Conservation (phyloP, 2,113 vertebrate species). For the Laticauda laticaudata region DNA sequence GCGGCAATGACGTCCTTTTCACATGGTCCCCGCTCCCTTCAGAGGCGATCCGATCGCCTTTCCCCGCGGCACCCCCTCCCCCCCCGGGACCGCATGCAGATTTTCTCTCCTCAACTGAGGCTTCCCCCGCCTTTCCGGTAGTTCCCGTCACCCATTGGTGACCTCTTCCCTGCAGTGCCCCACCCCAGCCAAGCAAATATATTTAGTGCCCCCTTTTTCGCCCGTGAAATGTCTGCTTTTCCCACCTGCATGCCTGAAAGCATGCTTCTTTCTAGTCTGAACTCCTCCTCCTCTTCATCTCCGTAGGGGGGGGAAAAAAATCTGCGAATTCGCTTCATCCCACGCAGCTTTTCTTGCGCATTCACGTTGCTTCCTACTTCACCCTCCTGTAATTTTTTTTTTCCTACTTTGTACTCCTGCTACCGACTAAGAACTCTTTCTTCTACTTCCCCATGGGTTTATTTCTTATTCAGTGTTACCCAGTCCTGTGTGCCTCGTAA, state of each 20-base stretch:
- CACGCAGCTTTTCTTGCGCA: conserved; percentile 16
- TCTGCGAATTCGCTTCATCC: conserved; percentile 1
- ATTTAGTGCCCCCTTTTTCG: not conserved
- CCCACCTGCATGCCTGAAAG: not conserved
- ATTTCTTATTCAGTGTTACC: not conserved
- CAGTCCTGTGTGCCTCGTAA: not conserved
- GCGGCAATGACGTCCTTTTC: not conserved
- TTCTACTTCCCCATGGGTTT: not conserved
- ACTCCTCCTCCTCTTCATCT: conserved; percentile 10
- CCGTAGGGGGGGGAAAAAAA: not conserved
- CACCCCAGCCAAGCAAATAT: not conserved
- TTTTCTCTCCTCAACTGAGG: not conserved
- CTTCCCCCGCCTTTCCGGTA: conserved; percentile 10
- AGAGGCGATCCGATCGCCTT: not conserved
- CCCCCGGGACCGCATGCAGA: not conserved
- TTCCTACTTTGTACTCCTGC: not conserved
- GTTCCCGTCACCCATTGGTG: conserved; percentile 17
- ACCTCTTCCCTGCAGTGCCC: conserved; percentile 26
- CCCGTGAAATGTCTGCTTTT: conserved; percentile 12
- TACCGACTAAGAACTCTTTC: not conserved
- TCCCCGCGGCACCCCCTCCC: not conserved
- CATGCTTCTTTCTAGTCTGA: not conserved
- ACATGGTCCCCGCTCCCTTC: not conserved
- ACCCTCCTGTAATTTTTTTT: not conserved
- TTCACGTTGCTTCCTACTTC: not conserved